Conservation (phyloP, 2,888 invertebrate species). For the Matsumyia berberina region DNA sequence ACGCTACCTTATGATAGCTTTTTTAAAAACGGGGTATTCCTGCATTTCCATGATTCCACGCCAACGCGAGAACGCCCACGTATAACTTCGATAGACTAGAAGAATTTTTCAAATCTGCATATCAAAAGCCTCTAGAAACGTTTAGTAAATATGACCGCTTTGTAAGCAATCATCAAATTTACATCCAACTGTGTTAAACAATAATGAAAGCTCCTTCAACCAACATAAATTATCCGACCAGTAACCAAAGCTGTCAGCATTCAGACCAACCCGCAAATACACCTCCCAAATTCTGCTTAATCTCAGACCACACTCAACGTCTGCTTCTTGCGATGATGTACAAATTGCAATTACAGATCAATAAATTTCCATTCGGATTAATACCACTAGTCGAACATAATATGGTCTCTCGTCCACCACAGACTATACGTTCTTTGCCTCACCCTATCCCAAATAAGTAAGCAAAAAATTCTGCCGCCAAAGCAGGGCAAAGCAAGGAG, state of each 20-base stretch:
- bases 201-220: slow-evolving; percentile 20
- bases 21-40: no score
- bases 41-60: no score
- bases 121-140: no score
- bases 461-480: slow-evolving; percentile 53
- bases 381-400: slow-evolving; percentile 36
- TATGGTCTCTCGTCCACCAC: slow-evolving; percentile 26
- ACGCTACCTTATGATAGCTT: no score
- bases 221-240: slow-evolving; percentile 41
- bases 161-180: slow-evolving; percentile 9
- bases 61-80: no score
- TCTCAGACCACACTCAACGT: not conserved
- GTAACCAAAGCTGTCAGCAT: slow-evolving; percentile 37
- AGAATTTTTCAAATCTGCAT: no score
- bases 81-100: no score
- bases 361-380: slow-evolving; percentile 66
- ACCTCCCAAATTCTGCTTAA: slow-evolving; percentile 3
- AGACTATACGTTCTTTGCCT: slow-evolving; percentile 28
- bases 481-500: no score
- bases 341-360: slow-evolving; percentile 71
- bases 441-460: slow-evolving; percentile 27
- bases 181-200: slow-evolving; percentile 25
- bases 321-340: slow-evolving; percentile 55
- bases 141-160: no score
- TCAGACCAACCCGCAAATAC: slow-evolving; percentile 7